Evolutionary conservation across 2,113 vertebrate genomes (phyloP), one percentile per base, ranked within the genome.

Genomic region (Salvelinus sp.): DNA sequence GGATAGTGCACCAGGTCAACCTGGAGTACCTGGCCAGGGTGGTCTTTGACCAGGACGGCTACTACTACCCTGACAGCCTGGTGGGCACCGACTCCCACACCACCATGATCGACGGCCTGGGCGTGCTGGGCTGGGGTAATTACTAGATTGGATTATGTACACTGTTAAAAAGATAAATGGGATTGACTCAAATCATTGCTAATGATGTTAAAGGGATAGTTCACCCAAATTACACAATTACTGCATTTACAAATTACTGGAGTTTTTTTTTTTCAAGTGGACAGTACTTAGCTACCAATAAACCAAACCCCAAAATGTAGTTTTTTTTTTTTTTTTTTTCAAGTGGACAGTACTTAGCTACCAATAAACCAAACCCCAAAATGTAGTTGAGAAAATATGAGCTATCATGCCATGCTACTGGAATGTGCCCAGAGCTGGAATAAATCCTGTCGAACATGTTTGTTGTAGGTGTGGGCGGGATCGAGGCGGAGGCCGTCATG

Each of bases 401-500:
- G 6, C 12, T 63, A 10, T 63, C 23, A 4, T 23, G 50, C 50
- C 27, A 48, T 58, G 48, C 64, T 64, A 69, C 10, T 63, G 25
- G 47, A 27, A 27, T 66, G 64, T 23, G n/a, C 64, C 13, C 22
- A 4, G 16, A 54, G 16, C 14, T 66, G 23, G 14, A 66, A 5
- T 27, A 30, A 14, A 66, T 66, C 12, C 25, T 27, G 23, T 44
- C 38, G 7, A 2, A 44, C 14, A 9, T 66, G 64, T 28, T 70
- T 64, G n/a, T 23, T 54, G 67, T 86, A 99, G 98, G 98, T 79
- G 97, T 99, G 0, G 98, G 98, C 33, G 98, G 97, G 4, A 99
- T 99, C 48, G 98, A 99, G 88, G 98, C 98, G 0, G 98, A 99
- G 86, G 97, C 97, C 0, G 98, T 99, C n/a, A 99, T 99, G 98